These are phyloP conservation scores for Psammodynastes pulverulentus DNA, from an alignment of 2,113 vertebrate genomes.

Conservation along the genomic window DNA sequence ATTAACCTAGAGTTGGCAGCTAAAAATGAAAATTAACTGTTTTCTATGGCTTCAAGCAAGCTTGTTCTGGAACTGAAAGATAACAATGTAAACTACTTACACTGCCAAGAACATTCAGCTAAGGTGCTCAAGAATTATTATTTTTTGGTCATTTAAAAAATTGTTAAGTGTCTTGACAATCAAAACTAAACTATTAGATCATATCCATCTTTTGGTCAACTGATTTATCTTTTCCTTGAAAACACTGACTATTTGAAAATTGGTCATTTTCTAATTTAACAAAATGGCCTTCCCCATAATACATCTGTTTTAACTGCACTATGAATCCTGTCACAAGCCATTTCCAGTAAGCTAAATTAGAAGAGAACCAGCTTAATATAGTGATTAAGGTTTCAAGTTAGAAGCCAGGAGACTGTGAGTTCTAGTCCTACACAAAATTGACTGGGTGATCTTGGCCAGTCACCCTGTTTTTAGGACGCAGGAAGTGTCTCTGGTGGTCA, in stretches of 20 bases:
- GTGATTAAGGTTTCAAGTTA: neutral
- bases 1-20: neutral
- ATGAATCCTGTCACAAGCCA: neutral
- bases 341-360: neutral
- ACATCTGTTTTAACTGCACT: neutral
- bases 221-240: neutral
- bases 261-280: neutral
- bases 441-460: neutral
- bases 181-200: neutral
- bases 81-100: conserved; percentile 38
- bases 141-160: neutral
- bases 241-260: neutral
- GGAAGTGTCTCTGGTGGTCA: neutral
- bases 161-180: neutral
- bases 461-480: neutral
- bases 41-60: neutral
- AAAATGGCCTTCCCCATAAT: neutral
- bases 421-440: neutral
- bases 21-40: neutral
- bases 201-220: neutral
- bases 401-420: neutral
- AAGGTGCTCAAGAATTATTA: neutral
- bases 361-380: neutral
- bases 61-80: neutral
- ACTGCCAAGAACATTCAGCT: neutral